Percentiles rank a stretch among this genome's conserved stretches.
Evolutionary conservation across 2,797 vertebrate species (phyloP).

Genomic region (Ctenochaetus hawaiiensis): DNA sequence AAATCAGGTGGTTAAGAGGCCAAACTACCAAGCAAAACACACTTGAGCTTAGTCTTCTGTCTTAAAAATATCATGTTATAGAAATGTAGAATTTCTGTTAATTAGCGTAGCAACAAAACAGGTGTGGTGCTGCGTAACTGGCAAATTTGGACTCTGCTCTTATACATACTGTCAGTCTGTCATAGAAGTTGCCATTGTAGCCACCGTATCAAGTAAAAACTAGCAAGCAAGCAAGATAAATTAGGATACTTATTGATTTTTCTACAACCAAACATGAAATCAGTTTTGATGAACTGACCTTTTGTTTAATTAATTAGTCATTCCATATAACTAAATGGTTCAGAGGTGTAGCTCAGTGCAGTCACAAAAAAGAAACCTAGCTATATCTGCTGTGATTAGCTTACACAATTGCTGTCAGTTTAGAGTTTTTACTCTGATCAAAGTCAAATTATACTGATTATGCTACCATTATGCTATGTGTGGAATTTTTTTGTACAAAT

Average conservation of each 20-base stretch:
- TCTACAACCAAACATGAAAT: too few species aligned
- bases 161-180: neutral
- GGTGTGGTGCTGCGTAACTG: neutral
- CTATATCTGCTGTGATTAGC: neutral
- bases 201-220: neutral
- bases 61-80: neutral
- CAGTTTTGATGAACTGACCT: slow-evolving; percentile 10
- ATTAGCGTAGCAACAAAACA: neutral
- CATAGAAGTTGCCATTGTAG: neutral
- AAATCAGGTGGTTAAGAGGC: neutral
- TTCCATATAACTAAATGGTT: neutral
- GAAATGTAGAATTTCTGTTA: neutral
- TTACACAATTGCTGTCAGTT: neutral
- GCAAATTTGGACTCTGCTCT: neutral
- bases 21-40: neutral
- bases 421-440: neutral
- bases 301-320: slow-evolving; percentile 20
- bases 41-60: neutral
- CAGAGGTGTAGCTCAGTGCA: neutral
- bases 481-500: too few species aligned
- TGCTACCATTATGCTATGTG: too few species aligned
- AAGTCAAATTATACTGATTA: too few species aligned
- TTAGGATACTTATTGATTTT: slow-evolving; percentile 7
- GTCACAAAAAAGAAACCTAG: neutral
- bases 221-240: slow-evolving; percentile 5